These are phyloP conservation scores for Empidonax traillii DNA, from an alignment of 2,113 vertebrate genomes.

Conservation along the genomic window DNA sequence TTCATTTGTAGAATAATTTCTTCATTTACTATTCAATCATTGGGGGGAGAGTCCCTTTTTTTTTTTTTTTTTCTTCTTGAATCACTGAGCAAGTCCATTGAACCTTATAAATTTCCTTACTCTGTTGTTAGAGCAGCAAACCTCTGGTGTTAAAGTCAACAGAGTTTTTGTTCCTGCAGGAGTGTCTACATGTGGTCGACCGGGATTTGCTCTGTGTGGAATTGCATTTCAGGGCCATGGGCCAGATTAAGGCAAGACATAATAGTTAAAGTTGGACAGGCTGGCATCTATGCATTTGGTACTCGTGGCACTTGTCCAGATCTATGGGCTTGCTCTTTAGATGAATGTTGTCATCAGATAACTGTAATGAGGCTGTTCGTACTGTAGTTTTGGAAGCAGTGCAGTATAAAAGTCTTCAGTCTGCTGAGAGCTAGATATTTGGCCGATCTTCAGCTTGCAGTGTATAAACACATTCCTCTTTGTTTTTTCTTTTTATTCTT, in stretches of 20 bases:
- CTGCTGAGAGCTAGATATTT: background rate
- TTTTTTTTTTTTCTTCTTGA: background rate
- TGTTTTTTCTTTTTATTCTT: background rate
- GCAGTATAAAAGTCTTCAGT: conserved; percentile 12
- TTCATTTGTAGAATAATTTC: background rate
- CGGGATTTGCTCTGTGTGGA: background rate
- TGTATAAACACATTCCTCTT: background rate
- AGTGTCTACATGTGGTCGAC: background rate
- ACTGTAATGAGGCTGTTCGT: background rate
- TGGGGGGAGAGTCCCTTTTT: background rate
- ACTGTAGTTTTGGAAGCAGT: background rate
- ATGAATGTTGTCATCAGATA: conserved; percentile 21
- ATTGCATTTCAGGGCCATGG: background rate
- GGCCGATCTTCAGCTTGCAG: background rate
- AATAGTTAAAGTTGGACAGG: background rate
- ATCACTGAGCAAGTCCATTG: background rate
- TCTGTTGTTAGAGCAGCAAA: background rate
- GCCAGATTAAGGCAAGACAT: background rate
- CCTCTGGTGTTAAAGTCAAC: background rate
- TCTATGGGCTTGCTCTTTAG: conserved; percentile 33
- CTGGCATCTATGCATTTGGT: conserved; percentile 22
- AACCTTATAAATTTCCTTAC: background rate
- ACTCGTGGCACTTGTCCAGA: conserved; percentile 22
- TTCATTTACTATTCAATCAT: background rate
- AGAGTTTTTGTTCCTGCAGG: background rate